Base-by-base conservation (phyloP, 1,140 invertebrate species). In the Lordiphosa clarofinis region DNA sequence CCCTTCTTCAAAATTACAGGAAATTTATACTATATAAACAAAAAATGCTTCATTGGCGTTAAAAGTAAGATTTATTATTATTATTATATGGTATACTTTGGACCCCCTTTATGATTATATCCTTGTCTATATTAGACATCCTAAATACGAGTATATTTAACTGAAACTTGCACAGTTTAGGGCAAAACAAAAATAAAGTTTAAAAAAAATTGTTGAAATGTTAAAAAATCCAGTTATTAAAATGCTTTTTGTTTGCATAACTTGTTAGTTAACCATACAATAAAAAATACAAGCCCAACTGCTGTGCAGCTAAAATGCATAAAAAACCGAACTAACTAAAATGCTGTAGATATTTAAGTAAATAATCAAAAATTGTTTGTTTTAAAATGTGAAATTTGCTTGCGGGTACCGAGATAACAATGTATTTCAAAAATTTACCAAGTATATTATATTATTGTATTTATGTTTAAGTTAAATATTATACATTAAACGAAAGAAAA, bases 41-140 rank as follows among this genome's bases (percentile, higher is more conserved):
- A 24, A 68, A 74, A 82, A 61, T 53, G 49, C 63, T 86, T 65
- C 56, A 68, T 64, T 86, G 61, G 58, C 48, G 54, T 43, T 56
- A 53, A 46, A 62, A 67, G 56, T 48, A 61, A 65, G 44, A 15
- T 55, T 55, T 38, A 59, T 43, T 38, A 67, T 37, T 63, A 58
- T 48, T 57, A 53, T 65, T 61, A 49, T 66, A 48, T 55, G 48
- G 49, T 70, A 76, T 84, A 71, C 64, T 73, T 73, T 82, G 66
- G 75, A 81, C 76, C 71, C 75, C 44, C 53, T 67, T 75, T 81
- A 53, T 82, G 62, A 70, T 70, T 69, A 57, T 70, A 82, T 78
- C 60, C 78, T 82, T 82, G 78, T 82, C 78, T 82, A 82, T 84
- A 82, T 82, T 82, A 82, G 78, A 82, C 78, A 84, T 54, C 49